These are phyloP conservation scores for Astreopora myriophthalma DNA, from an alignment of 64 coral and sea anemone genomes.

Conservation along the genomic window DNA sequence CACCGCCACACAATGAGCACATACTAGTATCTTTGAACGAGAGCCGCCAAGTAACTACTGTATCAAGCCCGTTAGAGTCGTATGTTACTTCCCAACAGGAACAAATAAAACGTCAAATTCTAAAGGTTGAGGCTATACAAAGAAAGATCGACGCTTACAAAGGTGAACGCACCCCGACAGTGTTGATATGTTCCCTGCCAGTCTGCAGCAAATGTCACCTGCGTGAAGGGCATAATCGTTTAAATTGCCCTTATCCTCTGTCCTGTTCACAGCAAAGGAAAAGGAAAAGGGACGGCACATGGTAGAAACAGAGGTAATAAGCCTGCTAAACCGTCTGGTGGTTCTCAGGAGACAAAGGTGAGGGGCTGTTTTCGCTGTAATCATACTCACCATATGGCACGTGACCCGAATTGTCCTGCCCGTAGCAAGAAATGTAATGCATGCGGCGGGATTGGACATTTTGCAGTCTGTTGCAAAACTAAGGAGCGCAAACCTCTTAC, in stretches of 20 bases:
- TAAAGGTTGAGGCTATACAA: neutral
- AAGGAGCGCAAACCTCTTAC: no score
- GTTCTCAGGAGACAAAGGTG: no score
- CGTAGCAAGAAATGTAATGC: no score
- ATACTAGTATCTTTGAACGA: neutral
- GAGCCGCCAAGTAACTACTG: neutral
- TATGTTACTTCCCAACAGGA: neutral
- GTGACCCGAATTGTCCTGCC: no score
- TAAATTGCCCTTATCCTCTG: conserved; percentile 51
- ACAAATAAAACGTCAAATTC: conserved; percentile 11
- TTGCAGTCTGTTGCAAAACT: no score
- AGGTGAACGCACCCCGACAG: neutral
- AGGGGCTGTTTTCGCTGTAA: no score
- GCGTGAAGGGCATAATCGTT: conserved; percentile 48
- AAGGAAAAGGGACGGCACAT: no score
- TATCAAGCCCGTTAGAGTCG: neutral
- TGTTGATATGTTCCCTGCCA: neutral
- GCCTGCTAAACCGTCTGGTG: no score
- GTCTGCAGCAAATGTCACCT: conserved; percentile 33
- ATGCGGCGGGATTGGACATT: no score
- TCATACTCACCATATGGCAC: no score
- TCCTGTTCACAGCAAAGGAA: no score
- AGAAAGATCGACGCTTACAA: neutral
- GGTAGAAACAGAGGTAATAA: no score
- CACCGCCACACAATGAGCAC: neutral